These are phyloP conservation scores for Mactromeris polynyma DNA, from an alignment of 2,888 invertebrate species.

Conservation along the genomic window DNA sequence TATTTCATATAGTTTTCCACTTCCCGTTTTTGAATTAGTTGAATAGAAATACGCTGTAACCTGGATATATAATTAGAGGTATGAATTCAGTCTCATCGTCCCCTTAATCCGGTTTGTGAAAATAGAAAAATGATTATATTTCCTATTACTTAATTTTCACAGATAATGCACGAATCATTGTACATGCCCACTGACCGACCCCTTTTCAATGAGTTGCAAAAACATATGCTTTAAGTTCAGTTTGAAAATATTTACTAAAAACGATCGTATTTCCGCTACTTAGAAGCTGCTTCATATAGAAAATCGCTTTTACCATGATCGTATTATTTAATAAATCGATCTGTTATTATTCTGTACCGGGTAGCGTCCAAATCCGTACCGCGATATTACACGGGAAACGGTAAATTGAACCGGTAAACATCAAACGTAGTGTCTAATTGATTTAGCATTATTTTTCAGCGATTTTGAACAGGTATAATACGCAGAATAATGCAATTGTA, in stretches of 20 bases:
- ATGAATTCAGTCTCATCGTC: background rate
- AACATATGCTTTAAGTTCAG: background rate
- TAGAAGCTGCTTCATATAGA: background rate
- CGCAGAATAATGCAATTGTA: background rate
- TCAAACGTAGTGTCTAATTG: conserved; percentile 49
- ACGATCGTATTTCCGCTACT: background rate
- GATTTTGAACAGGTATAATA: conserved; percentile 18
- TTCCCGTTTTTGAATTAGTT: background rate
- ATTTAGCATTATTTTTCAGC: conserved; percentile 42
- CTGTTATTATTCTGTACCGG: background rate
- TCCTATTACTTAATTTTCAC: conserved; percentile 5
- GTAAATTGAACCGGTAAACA: conserved; percentile 30
- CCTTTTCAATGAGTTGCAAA: background rate
- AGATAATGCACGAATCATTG: background rate
- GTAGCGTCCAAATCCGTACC: background rate
- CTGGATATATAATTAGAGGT: background rate
- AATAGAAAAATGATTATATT: background rate
- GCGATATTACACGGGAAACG: background rate
- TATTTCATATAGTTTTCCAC: too few species aligned
- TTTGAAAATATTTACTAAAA: conserved; percentile 9
- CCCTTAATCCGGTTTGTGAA: background rate
- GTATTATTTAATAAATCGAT: conserved; percentile 5
- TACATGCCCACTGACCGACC: background rate
- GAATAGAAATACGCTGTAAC: background rate
- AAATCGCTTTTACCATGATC: background rate